Percentiles rank a stretch among this genome's conserved stretches.
phyloP scores from a whole-genome alignment of 1,140 invertebrate genomes.

The Caenorhabditis tropicalis region DNA sequence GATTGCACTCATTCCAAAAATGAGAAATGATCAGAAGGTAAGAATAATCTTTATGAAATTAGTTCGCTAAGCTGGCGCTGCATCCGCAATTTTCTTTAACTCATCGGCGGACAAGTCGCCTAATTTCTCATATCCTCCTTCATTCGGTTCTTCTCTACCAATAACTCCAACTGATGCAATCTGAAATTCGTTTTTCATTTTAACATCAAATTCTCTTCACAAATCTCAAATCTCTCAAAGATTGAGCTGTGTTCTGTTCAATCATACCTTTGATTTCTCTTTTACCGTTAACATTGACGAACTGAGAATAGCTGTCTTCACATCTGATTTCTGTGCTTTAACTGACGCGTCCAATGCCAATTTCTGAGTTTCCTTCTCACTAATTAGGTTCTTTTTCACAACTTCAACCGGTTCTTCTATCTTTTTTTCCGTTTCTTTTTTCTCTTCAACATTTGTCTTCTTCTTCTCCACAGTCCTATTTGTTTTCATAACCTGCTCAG shows the following conservation, averaged over 20 bases:
- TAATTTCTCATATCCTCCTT: conserved; percentile 12
- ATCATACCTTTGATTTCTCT: background rate
- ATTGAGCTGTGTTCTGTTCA: too few species aligned
- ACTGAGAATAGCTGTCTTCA: background rate
- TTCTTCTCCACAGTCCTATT: too few species aligned
- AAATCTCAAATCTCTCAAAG: too few species aligned
- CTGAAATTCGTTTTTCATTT: too few species aligned
- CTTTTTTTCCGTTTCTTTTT: background rate
- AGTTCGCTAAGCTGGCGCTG: background rate
- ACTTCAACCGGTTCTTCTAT: background rate
- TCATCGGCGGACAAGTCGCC: conserved; percentile 4
- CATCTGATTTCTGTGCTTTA: background rate
- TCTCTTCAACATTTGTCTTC: too few species aligned
- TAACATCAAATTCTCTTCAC: too few species aligned
- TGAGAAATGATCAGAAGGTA: conserved; percentile 52
- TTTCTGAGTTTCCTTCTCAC: background rate
- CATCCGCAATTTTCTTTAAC: background rate
- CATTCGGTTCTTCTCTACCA: background rate
- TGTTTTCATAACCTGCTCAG: background rate
- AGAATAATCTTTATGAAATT: background rate
- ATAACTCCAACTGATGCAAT: background rate
- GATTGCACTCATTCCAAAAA: conserved; percentile 75
- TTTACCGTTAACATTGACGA: background rate
- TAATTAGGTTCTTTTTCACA: background rate
- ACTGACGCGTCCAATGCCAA: background rate